These are phyloP conservation scores for Trypoxylus dichotomus DNA, from an alignment of 1,140 invertebrate genomes.

Conservation along the genomic window DNA sequence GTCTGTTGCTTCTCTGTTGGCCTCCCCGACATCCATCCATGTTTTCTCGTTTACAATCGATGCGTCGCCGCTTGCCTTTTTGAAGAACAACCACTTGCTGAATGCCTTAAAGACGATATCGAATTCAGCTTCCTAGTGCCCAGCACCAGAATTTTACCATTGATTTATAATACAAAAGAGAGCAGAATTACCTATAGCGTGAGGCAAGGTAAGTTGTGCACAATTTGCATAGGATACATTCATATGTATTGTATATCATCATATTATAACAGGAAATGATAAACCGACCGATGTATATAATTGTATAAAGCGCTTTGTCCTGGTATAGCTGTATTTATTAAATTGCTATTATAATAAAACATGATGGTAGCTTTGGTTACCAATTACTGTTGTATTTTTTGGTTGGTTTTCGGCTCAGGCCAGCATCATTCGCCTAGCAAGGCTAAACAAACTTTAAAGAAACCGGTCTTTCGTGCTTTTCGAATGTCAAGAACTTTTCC, in stretches of 20 bases:
- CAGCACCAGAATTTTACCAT: background rate
- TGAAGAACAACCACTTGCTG: slow-evolving; percentile 45
- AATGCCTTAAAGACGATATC: slow-evolving; percentile 27
- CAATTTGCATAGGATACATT: slow-evolving; percentile 9
- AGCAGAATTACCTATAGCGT: background rate
- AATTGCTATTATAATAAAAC: background rate
- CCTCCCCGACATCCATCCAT: slow-evolving; percentile 12
- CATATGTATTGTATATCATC: background rate
- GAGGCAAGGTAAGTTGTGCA: slow-evolving; percentile 10
- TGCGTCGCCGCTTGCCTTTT: slow-evolving; percentile 27
- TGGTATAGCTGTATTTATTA: background rate
- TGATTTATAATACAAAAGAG: background rate
- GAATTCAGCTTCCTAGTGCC: background rate
- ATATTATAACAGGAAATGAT: background rate
- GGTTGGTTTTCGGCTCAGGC: background rate
- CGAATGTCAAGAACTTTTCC: slow-evolving; percentile 6
- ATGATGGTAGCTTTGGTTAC: background rate
- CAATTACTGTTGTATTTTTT: background rate
- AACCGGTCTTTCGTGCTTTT: slow-evolving; percentile 32
- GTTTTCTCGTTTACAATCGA: slow-evolving; percentile 32
- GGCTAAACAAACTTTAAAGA: slow-evolving; percentile 17
- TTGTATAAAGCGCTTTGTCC: background rate
- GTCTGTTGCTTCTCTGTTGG: slow-evolving; percentile 20
- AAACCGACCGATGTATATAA: background rate
- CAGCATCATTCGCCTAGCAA: background rate